Evolutionary conservation across 2,888 invertebrate genomes (phyloP), one percentile per base, ranked within the genome.

Genomic region (Temnothorax rugatulus): DNA sequence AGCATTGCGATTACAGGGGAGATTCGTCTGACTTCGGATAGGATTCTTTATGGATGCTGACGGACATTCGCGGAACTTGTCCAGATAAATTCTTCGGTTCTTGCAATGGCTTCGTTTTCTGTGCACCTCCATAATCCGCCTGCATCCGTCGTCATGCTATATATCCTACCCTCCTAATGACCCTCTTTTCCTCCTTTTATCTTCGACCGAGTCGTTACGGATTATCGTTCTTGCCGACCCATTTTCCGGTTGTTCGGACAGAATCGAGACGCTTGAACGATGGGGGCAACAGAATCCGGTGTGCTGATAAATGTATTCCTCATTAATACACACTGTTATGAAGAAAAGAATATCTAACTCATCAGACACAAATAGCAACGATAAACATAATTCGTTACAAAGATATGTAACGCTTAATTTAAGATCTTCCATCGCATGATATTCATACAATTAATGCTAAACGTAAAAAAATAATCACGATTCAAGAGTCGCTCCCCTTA

Each of bases 211-310:
- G 69, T 77, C 77, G 68, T 77, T 77, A 77, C 68, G 77, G 61
- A 79, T 50, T 79, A 86, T 79, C 85, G n/a, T 85, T 85, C 69
- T 86, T 68, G 38, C 85, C 63, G 77, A 77, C 68, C 77, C 15
- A 77, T 68, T 77, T 77, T 68, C 77, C 77, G 68, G 77, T 68
- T 68, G 69, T 77, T 68, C 47, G 47, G 50, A 21, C 64, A 64
- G 38, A 76, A 76, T 76, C 77, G 52, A 54, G 77, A 68, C 25
- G 69, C 54, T 68, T 41, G 68, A 68, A 68, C 34, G 41, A 68
- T 75, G 34, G 11, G 50, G 21, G 38, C 64, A 64, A 63, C 21
- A 76, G 68, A 68, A 66, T 52, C 66, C 66, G n/a, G 18, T 66
- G 18, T 66, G 25, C 38, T 52, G 68, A 77, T 69, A 54, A 77